A percentile compares a stretch with the other conserved stretches of the same genome.
Evolutionary conservation across 2,797 vertebrate genomes (phyloP).

Genomic region (Paratrypauchen microcephalus): DNA sequence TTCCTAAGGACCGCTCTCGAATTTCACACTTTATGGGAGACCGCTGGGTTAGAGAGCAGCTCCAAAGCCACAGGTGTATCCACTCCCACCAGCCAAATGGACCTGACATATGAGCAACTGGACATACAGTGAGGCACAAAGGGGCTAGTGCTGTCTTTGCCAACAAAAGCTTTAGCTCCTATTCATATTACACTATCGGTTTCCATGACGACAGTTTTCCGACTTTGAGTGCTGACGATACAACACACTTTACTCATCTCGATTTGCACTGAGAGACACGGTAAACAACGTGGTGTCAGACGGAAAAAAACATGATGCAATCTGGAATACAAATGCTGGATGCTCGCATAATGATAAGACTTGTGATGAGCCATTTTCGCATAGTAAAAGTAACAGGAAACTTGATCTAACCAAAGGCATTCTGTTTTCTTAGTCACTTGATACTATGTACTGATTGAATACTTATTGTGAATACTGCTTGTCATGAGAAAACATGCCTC

Average conservation of each 20-base stretch:
- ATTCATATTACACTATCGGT: slow-evolving; percentile 8
- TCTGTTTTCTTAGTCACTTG: not conserved
- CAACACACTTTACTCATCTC: slow-evolving; percentile 21
- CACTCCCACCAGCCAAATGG: slow-evolving; percentile 46
- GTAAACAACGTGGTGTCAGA: slow-evolving; percentile 31
- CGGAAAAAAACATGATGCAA: not conserved
- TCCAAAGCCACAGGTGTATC: slow-evolving; percentile 65
- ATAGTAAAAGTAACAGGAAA: not conserved
- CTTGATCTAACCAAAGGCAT: not conserved
- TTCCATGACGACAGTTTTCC: slow-evolving; percentile 9
- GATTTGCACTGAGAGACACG: slow-evolving; percentile 15
- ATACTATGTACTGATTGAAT: not conserved
- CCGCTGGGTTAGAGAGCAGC: slow-evolving; percentile 36
- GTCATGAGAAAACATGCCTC: not conserved
- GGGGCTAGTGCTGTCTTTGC: not conserved
- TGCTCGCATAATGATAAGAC: not conserved
- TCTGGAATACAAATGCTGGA: not conserved
- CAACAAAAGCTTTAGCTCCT: slow-evolving; percentile 8
- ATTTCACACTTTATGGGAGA: slow-evolving; percentile 66
- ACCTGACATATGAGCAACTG: slow-evolving; percentile 41
- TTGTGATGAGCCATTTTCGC: not conserved
- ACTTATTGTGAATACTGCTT: not conserved
- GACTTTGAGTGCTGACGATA: slow-evolving; percentile 20
- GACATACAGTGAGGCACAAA: slow-evolving; percentile 30
- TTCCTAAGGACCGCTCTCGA: slow-evolving; percentile 59